Evolutionary conservation across 2,888 invertebrate species (phyloP), one percentile per base, ranked within the genome.

Genomic region (Cheilosia impressa): DNA sequence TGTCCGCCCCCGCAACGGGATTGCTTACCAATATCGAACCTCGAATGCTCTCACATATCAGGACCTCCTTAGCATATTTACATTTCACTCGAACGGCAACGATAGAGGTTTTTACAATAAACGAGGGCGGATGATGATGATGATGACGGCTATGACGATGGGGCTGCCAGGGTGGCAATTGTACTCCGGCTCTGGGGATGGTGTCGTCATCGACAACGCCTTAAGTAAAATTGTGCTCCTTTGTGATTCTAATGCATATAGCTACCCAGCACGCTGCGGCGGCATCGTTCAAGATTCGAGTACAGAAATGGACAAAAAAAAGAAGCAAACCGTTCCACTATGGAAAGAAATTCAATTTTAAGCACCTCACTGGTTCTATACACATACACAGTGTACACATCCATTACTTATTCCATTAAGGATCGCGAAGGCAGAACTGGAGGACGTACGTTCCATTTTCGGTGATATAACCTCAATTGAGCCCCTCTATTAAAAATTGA

Each of bases 331-430:
- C 76, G 53, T 47, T 79, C 47, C 47, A 43, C 75, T 57, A 75
- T 73, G 66, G 58, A 53, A 83, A 73, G 75, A 84, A 84, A 84
- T 84, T 84, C 84, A 84, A 84, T 84, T 80, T 84, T 84, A 65
- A 84, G 80, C 84, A 84, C 84, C 84, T 84, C 84, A 80, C 84
- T 80, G 75, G 65, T 45, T 75, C 69, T 53, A 34, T 79, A 75
- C 58, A 65, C 22, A 22, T 22, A 22, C 22, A 78, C 68, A 38
- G 52, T 60, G 66, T 68, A 62, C 66, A 69, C 73, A 73, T 19
- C 80, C 80, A 84, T 84, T 84, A 80, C 80, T 84, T 84, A 84
- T 84, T 84, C 84, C 84, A 84, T 84, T 84, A 84, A 84, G 84
- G 57, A 80, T 66, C 82, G 75, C 63, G 68, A 58, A 55, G 52